phyloP scores from a whole-genome alignment of 2,797 vertebrate genomes.

The Neomorphus geoffroyi region DNA sequence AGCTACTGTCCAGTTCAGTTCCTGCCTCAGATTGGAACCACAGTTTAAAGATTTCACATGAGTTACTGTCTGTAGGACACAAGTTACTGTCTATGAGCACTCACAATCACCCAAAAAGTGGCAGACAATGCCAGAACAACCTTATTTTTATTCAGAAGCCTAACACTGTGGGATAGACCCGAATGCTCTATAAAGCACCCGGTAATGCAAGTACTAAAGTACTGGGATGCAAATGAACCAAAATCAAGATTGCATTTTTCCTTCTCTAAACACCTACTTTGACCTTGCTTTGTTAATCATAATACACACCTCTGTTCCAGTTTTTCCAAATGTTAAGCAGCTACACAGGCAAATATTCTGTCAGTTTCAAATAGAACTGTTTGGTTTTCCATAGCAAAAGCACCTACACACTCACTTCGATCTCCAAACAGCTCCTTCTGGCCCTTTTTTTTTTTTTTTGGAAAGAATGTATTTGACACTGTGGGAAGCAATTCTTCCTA shows the following conservation, averaged over 20 bases:
- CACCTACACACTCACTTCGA: neutral
- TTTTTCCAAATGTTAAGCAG: constrained; percentile 4
- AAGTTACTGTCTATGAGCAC: no score
- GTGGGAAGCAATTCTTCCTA: constrained; percentile 18
- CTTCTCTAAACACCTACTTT: neutral
- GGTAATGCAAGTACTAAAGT: no score
- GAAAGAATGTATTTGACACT: neutral
- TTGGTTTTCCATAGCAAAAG: neutral
- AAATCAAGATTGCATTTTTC: neutral
- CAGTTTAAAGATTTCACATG: no score
- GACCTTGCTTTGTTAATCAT: neutral
- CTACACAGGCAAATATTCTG: neutral
- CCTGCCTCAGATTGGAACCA: no score
- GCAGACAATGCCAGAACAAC: no score
- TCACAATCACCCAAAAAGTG: no score
- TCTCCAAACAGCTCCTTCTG: neutral
- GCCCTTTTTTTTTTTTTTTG: neutral
- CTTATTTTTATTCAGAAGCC: no score
- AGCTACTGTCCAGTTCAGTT: no score
- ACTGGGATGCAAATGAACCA: no score
- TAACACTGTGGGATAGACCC: no score
- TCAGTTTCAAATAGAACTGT: constrained; percentile 1
- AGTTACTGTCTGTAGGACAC: no score
- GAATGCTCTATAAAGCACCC: no score
- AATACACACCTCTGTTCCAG: neutral